Percentiles rank a stretch among this genome's conserved stretches.
Evolutionary conservation across 2,113 vertebrate species (phyloP).

Genomic region (Halcyon malimbica): DNA sequence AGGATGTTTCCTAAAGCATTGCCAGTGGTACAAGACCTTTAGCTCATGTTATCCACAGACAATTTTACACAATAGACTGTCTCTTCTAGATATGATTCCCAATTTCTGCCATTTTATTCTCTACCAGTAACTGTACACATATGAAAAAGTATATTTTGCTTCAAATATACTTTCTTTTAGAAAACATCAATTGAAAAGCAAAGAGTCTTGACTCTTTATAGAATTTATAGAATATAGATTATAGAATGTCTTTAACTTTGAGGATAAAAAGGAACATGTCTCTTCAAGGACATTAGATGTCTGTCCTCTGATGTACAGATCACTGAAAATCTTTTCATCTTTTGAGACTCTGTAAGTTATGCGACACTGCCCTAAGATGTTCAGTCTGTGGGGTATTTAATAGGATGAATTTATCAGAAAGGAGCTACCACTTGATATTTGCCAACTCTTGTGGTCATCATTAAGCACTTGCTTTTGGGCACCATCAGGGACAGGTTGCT

Average conservation of each 20-base stretch:
- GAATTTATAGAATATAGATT: not conserved
- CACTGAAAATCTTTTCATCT: not conserved
- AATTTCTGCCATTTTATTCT: not conserved
- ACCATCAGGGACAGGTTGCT: not conserved
- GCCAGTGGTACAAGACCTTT: not conserved
- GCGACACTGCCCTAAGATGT: not conserved
- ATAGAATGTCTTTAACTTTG: not conserved
- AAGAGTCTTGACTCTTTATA: not conserved
- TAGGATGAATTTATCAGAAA: not conserved
- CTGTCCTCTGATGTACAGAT: not conserved
- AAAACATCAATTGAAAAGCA: not conserved
- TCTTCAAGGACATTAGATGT: not conserved
- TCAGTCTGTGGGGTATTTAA: not conserved
- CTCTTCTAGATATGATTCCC: not conserved
- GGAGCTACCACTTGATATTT: not conserved
- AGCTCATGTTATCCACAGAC: not conserved
- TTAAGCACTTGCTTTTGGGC: not conserved
- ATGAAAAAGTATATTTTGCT: not conserved
- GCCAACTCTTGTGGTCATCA: not conserved
- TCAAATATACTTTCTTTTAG: not conserved
- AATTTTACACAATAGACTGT: not conserved
- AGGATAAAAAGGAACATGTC: fast-evolving
- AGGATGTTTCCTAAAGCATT: not conserved
- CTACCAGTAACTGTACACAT: not conserved
- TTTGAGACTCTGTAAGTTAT: not conserved